These are phyloP conservation scores for Nomada goodeniana DNA, from an alignment of 2,888 invertebrate species.

Conservation along the genomic window DNA sequence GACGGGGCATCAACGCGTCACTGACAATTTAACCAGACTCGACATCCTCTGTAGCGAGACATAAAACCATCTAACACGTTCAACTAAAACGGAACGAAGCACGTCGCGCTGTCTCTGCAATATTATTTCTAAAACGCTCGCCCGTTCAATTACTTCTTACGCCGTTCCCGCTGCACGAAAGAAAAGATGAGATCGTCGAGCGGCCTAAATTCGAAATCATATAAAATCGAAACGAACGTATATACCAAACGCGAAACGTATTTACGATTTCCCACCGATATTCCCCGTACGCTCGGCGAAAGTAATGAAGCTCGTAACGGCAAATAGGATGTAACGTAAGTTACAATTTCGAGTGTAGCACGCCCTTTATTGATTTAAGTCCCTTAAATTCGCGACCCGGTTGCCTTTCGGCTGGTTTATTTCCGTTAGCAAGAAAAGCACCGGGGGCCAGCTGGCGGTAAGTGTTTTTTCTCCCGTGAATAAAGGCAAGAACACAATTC, in stretches of 20 bases:
- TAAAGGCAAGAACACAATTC: slow-evolving; percentile 26
- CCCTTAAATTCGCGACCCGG: slow-evolving; percentile 12
- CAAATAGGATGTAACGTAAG: background rate
- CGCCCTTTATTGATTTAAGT: slow-evolving; percentile 22
- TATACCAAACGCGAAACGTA: background rate
- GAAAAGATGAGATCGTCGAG: background rate
- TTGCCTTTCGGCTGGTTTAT: slow-evolving; percentile 2
- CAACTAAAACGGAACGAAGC: background rate
- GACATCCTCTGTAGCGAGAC: too few species aligned
- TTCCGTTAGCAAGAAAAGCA: slow-evolving; percentile 7
- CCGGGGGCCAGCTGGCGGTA: slow-evolving; percentile 31
- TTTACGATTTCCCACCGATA: background rate
- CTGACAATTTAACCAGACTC: background rate
- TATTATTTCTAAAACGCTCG: slow-evolving; percentile 1
- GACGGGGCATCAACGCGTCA: background rate
- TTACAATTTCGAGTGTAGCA: background rate
- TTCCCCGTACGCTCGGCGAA: background rate
- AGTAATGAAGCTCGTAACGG: slow-evolving; percentile 3
- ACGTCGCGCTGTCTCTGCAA: background rate
- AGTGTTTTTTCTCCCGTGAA: slow-evolving; percentile 42
- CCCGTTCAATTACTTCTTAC: background rate
- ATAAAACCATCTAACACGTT: slow-evolving; percentile 2
- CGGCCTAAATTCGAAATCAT: slow-evolving; percentile 1
- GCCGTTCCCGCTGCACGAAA: background rate
- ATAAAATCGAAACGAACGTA: slow-evolving; percentile 6